These are phyloP conservation scores for Tenebrosternarchus preto DNA, from an alignment of 2,113 vertebrate species.

Conservation along the genomic window DNA sequence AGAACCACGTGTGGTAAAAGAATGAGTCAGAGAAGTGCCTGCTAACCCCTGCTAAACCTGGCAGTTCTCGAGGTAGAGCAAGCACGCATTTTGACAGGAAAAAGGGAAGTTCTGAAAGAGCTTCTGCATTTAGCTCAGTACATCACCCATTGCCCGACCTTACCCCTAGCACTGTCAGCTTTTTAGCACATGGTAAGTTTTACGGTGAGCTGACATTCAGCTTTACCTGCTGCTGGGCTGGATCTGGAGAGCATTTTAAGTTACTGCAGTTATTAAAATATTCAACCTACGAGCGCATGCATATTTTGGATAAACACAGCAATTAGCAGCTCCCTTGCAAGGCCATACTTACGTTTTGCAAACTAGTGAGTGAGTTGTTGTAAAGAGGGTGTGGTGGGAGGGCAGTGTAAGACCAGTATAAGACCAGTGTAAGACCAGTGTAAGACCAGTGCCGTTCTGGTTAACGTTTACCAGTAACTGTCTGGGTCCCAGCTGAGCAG, in stretches of 20 bases:
- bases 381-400: no score
- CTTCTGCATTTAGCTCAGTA: not conserved
- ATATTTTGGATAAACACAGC: not conserved
- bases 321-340: no score
- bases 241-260: not conserved
- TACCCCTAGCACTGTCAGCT: not conserved
- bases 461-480: no score
- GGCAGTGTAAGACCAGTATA: no score
- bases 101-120: not conserved
- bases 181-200: not conserved
- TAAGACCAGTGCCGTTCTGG: no score
- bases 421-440: no score
- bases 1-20: not conserved
- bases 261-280: not conserved
- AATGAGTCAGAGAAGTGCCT: not conserved
- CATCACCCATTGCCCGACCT: not conserved
- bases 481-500: no score
- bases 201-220: not conserved
- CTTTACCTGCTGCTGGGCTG: no score
- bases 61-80: not conserved
- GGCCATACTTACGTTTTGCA: no score
- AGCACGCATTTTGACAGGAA: not conserved
- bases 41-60: not conserved
- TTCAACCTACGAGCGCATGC: not conserved
- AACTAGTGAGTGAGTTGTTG: no score